Base-by-base conservation (phyloP, 2,113 vertebrate genomes). In the Mus musculus region DNA sequence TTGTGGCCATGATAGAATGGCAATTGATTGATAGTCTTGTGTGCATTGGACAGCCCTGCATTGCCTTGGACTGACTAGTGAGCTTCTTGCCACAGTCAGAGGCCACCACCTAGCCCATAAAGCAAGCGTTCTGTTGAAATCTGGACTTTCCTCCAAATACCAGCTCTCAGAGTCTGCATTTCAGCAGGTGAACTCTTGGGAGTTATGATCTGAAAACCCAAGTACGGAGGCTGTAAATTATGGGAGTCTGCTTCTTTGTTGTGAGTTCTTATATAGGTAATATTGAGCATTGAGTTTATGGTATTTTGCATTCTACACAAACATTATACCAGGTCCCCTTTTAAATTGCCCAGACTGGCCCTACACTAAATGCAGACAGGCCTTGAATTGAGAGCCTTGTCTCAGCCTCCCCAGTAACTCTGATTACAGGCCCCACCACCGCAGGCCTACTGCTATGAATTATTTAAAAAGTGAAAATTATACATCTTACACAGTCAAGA, bases 1-100 rank as follows among this genome's bases (percentile, higher is more conserved):
- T 36, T 76, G n/a, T 77, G 95, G 96, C 82, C 93, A 78, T n/a
- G 52, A 89, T 63, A 88, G 80, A 90, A 95, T 82, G 36, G 36
- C 63, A 9, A 92, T 67, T 30, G 67, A 69, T 24, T 42, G n/a
- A 67, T 4, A 92, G 94, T 63, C 90, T 90, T 95, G 67, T 77
- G 76, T 13, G 92, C 92, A 42, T 56, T 94, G 33, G 49, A 71
- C 49, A 12, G 24, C 20, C 36, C 67, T 72, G 88, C 28, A 90
- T 65, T 82, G 59, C 36, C 65, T 85, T 97, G 52, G 28, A 65
- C 88, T 93, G 56, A 65, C 30, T 52, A 33, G 46, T 36, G 52
- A 76, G 42, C 28, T 93, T 52, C 81, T 73, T 80, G 91, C 39
- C 22, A 7, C 24, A 11, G 9, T 67, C 30, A 61, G 42, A 42